Percentiles rank a stretch among this genome's conserved stretches.
Conservation (phyloP, 2,113 vertebrate genomes). For the Austrofundulus limnaeus region DNA sequence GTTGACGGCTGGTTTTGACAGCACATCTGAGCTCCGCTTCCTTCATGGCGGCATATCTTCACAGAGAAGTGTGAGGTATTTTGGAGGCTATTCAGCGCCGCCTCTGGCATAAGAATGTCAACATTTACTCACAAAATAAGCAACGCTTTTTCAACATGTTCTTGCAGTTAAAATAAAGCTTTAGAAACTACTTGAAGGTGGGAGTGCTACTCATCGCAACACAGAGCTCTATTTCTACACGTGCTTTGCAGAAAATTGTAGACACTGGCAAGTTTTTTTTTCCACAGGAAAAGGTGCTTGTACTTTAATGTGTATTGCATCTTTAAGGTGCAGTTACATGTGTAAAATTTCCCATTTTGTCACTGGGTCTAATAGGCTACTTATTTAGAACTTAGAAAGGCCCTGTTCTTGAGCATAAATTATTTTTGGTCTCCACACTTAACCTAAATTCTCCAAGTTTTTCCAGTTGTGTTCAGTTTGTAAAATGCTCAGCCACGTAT, state of each 20-base stretch:
- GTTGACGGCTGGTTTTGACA: constrained; percentile 54
- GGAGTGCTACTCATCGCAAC: not conserved
- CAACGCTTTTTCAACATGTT: constrained; percentile 5
- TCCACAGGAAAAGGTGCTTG: not conserved
- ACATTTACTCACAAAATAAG: constrained; percentile 9
- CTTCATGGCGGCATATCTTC: not conserved
- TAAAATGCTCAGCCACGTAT: no score
- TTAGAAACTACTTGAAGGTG: not conserved
- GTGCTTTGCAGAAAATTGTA: not conserved
- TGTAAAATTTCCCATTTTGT: not conserved
- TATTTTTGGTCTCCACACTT: not conserved
- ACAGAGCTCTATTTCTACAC: not conserved
- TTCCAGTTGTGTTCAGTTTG: not conserved
- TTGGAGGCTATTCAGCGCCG: constrained; percentile 7
- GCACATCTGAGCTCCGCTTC: constrained; percentile 53
- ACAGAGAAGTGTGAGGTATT: constrained; percentile 10
- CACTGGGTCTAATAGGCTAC: not conserved
- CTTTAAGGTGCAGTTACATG: not conserved
- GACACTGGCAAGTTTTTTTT: not conserved
- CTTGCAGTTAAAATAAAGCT: constrained; percentile 4
- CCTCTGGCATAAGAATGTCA: constrained; percentile 4
- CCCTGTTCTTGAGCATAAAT: not conserved
- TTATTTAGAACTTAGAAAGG: not conserved
- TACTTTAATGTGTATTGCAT: not conserved
- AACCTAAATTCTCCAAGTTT: not conserved